Conservation (phyloP, 2,113 vertebrate species). For the Clarias macrocephalus region DNA sequence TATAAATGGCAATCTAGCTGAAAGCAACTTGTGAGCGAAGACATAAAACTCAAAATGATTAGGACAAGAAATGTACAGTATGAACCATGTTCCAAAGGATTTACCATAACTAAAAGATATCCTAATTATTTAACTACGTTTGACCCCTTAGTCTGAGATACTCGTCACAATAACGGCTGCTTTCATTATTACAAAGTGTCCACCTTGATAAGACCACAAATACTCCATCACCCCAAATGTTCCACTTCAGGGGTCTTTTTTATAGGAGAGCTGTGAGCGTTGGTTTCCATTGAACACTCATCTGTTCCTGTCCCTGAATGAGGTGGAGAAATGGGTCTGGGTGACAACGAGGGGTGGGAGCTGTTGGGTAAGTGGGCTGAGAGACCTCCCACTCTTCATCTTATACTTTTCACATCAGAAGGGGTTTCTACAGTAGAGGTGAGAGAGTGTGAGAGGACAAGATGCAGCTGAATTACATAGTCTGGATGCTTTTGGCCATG, state of each 20-base stretch:
- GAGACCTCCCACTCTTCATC: conserved; percentile 39
- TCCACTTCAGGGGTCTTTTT: conserved; percentile 22
- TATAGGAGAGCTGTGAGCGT: background rate
- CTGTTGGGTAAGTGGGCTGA: conserved; percentile 33
- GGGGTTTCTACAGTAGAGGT: background rate
- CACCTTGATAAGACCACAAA: background rate
- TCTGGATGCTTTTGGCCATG: background rate
- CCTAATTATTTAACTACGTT: too few species aligned
- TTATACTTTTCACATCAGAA: background rate
- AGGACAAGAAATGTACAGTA: background rate
- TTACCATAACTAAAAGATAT: background rate
- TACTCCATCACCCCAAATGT: conserved; percentile 17
- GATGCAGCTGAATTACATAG: conserved; percentile 7
- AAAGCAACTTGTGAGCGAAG: background rate
- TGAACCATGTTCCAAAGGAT: background rate
- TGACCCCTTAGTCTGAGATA: background rate
- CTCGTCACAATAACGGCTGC: background rate
- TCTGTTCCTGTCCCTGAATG: conserved; percentile 45
- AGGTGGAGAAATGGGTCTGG: conserved; percentile 37
- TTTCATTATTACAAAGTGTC: conserved; percentile 13
- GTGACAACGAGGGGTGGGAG: conserved; percentile 31
- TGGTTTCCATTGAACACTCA: conserved; percentile 43
- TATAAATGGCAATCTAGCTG: background rate
- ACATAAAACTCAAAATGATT: background rate
- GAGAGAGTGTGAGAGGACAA: background rate